Evolutionary conservation across 2,888 invertebrate genomes (phyloP).

Genomic region (Monochamus alternatus): DNA sequence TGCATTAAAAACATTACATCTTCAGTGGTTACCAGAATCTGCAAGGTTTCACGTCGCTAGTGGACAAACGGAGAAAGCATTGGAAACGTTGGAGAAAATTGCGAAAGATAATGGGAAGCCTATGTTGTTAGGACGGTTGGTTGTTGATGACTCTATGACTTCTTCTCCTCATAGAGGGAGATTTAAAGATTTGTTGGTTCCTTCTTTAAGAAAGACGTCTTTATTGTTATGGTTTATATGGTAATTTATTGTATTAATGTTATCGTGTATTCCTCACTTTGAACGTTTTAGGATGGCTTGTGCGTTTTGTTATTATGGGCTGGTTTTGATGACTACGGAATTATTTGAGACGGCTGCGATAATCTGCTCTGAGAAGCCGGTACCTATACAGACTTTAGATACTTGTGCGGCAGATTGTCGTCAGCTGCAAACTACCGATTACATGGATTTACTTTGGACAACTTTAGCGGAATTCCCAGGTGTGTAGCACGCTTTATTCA

Average conservation of each 20-base stretch:
- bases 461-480: constrained; percentile 96
- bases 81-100: constrained; percentile 88
- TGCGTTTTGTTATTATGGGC: constrained; percentile 96
- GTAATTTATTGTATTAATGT: constrained; percentile 70
- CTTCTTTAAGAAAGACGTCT: constrained; percentile 88
- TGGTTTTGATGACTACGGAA: constrained; percentile 95
- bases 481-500: constrained; percentile 58
- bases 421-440: constrained; percentile 87
- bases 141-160: constrained; percentile 82
- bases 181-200: constrained; percentile 82
- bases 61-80: constrained; percentile 89
- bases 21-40: constrained; percentile 94
- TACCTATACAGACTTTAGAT: constrained; percentile 66
- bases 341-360: constrained; percentile 81
- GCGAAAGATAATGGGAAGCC: constrained; percentile 92
- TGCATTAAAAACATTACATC: constrained; percentile 10
- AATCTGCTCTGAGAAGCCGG: constrained; percentile 66
- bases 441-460: constrained; percentile 94
- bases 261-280: neutral
- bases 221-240: constrained; percentile 94
- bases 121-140: constrained; percentile 88
- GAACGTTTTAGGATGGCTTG: constrained; percentile 83
- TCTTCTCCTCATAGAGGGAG: constrained; percentile 78
- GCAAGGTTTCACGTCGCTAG: constrained; percentile 90
- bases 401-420: constrained; percentile 80